A percentile compares a stretch with the other conserved stretches of the same genome.
Conservation (phyloP, 2,113 vertebrate species). For the Uria lomvia region DNA sequence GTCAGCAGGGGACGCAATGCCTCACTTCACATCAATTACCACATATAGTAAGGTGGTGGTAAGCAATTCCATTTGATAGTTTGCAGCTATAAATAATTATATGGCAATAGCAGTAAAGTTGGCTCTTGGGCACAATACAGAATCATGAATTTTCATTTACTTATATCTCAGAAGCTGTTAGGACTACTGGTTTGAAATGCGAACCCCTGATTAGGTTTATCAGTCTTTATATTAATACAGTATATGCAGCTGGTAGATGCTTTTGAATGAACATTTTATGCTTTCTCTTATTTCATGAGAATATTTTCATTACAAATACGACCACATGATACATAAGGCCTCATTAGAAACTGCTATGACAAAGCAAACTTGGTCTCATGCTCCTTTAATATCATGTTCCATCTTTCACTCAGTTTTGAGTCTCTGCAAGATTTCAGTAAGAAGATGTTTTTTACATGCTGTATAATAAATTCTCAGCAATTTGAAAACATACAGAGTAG, state of each 20-base stretch:
- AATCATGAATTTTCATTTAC: slow-evolving; percentile 74
- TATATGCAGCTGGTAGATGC: neutral
- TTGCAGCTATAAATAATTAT: slow-evolving; percentile 87
- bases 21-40: slow-evolving; percentile 94
- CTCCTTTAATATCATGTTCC: neutral
- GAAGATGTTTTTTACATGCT: neutral
- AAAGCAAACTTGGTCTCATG: neutral
- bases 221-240: neutral
- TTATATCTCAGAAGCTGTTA: slow-evolving; percentile 65
- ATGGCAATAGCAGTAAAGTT: slow-evolving; percentile 69
- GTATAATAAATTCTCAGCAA: neutral
- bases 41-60: slow-evolving; percentile 82
- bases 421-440: neutral
- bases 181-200: slow-evolving; percentile 35
- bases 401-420: neutral
- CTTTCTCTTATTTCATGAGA: neutral
- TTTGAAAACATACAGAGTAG: neutral
- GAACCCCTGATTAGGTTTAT: slow-evolving; percentile 31
- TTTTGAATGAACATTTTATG: neutral
- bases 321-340: neutral
- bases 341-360: neutral
- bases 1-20: slow-evolving; percentile 79
- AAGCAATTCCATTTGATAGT: slow-evolving; percentile 79
- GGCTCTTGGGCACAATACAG: slow-evolving; percentile 72
- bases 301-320: neutral